Evolutionary conservation across 1,140 invertebrate species (phyloP), one percentile per base, ranked within the genome.

Genomic region (Drosophila parabipectinata): DNA sequence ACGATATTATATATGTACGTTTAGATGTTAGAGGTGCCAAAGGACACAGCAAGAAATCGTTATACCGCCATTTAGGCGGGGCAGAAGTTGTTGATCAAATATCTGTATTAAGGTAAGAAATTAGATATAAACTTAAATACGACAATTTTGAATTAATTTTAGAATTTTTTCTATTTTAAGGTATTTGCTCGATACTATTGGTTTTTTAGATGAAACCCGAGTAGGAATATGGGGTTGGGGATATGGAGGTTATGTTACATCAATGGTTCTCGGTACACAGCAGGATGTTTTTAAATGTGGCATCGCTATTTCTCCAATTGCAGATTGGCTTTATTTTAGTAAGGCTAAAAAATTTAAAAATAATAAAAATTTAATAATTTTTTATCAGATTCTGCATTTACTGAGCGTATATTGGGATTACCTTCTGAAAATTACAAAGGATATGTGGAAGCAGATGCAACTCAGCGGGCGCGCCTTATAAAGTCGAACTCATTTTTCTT

Each of bases 181-280:
- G 88, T 95, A 97, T 92, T 94, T 98, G 68, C 92, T 97, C 78
- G 95, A 97, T 44, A 96, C 95, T 12, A 93, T 96, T 63, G 96
- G 96, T 85, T 98, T 96, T 92, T 93, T 99, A 74, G 97, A 99
- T 90, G 95, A 95, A 75, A 95, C 95, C 1, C 94, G 97, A 66
- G 96, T 98, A 32, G 97, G 96, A 1, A 95, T 99, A 47, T 98
- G 97, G 97, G 98, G 98, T n/a, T 97, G 97, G 97, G 97, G 97
- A n/a, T 98, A 98, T 92, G 98, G 98, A 8, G 98, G 97, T 1
- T 99, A 98, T 92, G 96, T 98, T 12, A 97, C 97, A 0, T 94
- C 97, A 37, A 97, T 97, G 95, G 95, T 97, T 30, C 93, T 99
- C 39, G 96, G 97, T 9, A 96, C 95, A 7, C 96, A 97, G 83